Evolutionary conservation across 2,797 vertebrate species (phyloP).

Genomic region (Sorex maritimensis): DNA sequence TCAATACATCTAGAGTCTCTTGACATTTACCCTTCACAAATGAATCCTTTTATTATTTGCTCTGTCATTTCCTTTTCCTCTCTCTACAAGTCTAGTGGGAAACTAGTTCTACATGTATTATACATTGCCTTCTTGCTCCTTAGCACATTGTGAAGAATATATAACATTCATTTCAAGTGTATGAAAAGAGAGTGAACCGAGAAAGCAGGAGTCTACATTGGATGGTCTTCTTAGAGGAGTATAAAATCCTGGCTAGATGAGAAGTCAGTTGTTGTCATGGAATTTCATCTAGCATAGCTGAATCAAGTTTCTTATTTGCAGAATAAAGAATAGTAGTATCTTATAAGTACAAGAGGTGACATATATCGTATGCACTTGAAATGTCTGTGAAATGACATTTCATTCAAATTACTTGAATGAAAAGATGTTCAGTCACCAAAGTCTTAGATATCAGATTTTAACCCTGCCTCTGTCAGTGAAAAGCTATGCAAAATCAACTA

Average conservation of each 20-base stretch:
- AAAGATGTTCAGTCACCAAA: slow-evolving; percentile 34
- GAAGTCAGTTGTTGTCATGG: slow-evolving; percentile 71
- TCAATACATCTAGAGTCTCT: slow-evolving; percentile 64
- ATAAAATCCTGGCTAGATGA: slow-evolving; percentile 60
- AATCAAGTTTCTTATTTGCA: slow-evolving; percentile 59
- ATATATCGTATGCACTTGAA: not conserved
- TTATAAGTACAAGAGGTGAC: slow-evolving; percentile 42
- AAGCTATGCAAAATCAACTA: slow-evolving; percentile 21
- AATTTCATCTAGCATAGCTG: slow-evolving; percentile 64
- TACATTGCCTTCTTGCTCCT: not conserved
- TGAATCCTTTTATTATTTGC: slow-evolving; percentile 66
- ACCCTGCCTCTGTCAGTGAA: not conserved
- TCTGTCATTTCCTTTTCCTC: slow-evolving; percentile 20
- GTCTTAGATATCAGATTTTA: slow-evolving; percentile 53
- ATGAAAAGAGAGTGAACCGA: slow-evolving; percentile 73
- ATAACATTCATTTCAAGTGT: slow-evolving; percentile 38
- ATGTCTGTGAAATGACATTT: slow-evolving; percentile 36
- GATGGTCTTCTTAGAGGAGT: slow-evolving; percentile 56
- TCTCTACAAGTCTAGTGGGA: slow-evolving; percentile 63
- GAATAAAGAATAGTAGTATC: slow-evolving; percentile 36
- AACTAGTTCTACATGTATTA: slow-evolving; percentile 28
- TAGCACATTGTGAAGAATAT: slow-evolving; percentile 70
- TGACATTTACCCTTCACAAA: slow-evolving; percentile 75
- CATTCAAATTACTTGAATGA: slow-evolving; percentile 1
- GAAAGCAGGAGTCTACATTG: too few relatives aligned